phyloP scores from a whole-genome alignment of 2,888 invertebrate species.

The Xylota segnis region DNA sequence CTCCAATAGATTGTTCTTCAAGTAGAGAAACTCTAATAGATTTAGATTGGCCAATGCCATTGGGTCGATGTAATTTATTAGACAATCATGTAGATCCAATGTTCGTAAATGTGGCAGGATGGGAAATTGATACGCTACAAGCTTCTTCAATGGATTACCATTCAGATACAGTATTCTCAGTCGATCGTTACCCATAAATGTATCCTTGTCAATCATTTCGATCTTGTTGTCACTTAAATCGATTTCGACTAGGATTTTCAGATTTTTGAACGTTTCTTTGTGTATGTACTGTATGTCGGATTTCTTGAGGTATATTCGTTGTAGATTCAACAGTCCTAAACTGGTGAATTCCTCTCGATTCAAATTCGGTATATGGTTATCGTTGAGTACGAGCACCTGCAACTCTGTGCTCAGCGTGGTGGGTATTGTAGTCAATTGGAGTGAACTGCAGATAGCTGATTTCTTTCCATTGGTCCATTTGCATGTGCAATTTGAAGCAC shows the following conservation, averaged over 20 bases:
- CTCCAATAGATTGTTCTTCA: slow-evolving; percentile 92
- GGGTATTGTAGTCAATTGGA: slow-evolving; percentile 92
- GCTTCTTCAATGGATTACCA: slow-evolving; percentile 91
- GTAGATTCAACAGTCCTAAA: slow-evolving; percentile 92
- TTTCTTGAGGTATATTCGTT: slow-evolving; percentile 91
- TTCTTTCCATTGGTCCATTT: slow-evolving; percentile 97
- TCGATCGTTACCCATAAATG: slow-evolving; percentile 93
- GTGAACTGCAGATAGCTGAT: slow-evolving; percentile 93
- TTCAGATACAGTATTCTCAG: slow-evolving; percentile 91
- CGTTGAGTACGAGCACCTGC: slow-evolving; percentile 94
- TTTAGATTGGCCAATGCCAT: slow-evolving; percentile 91
- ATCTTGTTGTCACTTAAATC: slow-evolving; percentile 94
- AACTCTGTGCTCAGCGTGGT: slow-evolving; percentile 87
- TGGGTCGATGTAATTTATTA: slow-evolving; percentile 90
- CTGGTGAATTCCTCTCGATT: slow-evolving; percentile 92
- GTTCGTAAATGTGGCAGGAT: slow-evolving; percentile 91
- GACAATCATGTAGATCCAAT: slow-evolving; percentile 92
- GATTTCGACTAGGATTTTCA: slow-evolving; percentile 94
- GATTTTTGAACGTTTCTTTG: slow-evolving; percentile 93
- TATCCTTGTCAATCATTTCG: slow-evolving; percentile 89
- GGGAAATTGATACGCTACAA: slow-evolving; percentile 93
- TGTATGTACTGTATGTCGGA: slow-evolving; percentile 91
- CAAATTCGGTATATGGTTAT: slow-evolving; percentile 91
- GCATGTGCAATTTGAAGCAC: slow-evolving; percentile 94
- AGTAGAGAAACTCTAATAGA: slow-evolving; percentile 90